Conservation (phyloP, 2,113 vertebrate species). For the Stictonetta naevosa region DNA sequence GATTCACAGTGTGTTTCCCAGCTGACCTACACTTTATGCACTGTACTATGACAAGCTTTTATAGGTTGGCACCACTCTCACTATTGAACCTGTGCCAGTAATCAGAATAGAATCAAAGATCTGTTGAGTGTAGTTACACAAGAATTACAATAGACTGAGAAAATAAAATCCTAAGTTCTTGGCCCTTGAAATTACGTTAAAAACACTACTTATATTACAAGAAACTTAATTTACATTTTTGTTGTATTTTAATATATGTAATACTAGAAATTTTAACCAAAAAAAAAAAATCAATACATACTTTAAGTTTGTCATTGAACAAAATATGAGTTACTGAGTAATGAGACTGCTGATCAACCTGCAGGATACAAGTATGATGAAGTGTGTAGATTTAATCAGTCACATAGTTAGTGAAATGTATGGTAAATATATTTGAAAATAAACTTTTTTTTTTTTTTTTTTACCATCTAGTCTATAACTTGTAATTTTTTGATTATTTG, state of each 20-base stretch:
- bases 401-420: neutral
- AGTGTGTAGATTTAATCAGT: neutral
- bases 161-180: neutral
- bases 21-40: neutral
- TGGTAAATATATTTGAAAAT: neutral
- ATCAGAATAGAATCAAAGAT: neutral
- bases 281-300: neutral
- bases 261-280: neutral
- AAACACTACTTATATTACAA: neutral
- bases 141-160: neutral
- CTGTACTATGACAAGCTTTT: neutral
- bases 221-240: neutral
- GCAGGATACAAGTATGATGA: neutral
- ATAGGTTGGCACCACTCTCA: neutral
- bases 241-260: neutral
- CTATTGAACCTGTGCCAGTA: neutral
- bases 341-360: neutral
- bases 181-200: neutral
- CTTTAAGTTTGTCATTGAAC: neutral
- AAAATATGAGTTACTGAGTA: neutral
- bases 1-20: neutral
- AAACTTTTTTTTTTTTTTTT: neutral
- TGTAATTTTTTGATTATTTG: neutral
- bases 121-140: neutral
- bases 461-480: neutral